These are phyloP conservation scores for Tachina fera DNA, from an alignment of 2,888 invertebrate species.

Conservation along the genomic window DNA sequence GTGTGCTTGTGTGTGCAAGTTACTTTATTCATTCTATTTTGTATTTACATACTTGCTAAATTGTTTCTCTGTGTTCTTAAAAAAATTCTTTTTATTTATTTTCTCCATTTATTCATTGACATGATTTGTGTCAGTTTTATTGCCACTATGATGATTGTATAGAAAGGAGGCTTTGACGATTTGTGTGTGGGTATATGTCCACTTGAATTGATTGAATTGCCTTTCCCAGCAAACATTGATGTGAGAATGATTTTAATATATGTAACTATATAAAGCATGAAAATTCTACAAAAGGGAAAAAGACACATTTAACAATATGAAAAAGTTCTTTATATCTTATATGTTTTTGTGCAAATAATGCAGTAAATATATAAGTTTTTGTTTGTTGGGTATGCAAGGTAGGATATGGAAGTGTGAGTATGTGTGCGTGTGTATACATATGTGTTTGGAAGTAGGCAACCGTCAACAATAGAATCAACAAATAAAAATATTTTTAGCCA, in stretches of 20 bases:
- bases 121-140: slow-evolving; percentile 69
- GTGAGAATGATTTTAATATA: too few species aligned
- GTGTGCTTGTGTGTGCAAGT: background rate
- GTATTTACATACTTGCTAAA: background rate
- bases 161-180: background rate
- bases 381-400: too few species aligned
- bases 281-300: too few species aligned
- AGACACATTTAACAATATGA: too few species aligned
- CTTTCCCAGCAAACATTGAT: background rate
- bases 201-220: background rate
- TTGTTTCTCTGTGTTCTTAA: slow-evolving; percentile 34
- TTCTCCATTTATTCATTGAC: slow-evolving; percentile 51
- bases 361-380: too few species aligned
- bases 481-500: slow-evolving; percentile 30
- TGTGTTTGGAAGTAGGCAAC: background rate
- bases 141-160: slow-evolving; percentile 50
- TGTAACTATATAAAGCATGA: too few species aligned
- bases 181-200: background rate
- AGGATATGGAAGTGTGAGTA: background rate
- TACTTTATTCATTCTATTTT: slow-evolving; percentile 28
- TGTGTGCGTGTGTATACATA: background rate
- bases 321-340: too few species aligned
- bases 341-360: too few species aligned
- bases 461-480: slow-evolving; percentile 56
- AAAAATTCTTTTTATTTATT: slow-evolving; percentile 19